phyloP scores from a whole-genome alignment of 2,888 invertebrate species.

The Drosophila prolongata region DNA sequence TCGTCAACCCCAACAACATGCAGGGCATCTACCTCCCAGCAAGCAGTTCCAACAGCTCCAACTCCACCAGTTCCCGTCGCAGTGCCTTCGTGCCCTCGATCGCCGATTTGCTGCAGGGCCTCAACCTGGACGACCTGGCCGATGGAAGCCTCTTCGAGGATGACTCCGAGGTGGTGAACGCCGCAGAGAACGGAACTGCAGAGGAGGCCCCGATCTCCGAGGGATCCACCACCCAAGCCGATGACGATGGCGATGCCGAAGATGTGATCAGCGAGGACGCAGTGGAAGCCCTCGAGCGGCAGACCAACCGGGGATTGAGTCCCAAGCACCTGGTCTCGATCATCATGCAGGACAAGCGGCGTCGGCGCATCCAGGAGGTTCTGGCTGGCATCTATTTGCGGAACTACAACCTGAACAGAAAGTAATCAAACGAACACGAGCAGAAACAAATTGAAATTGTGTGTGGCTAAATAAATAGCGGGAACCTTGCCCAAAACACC shows the following conservation, averaged over 20 bases:
- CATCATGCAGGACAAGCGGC: constrained; percentile 60
- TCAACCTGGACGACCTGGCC: constrained; percentile 28
- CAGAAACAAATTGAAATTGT: constrained; percentile 65
- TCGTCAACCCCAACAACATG: constrained; percentile 59
- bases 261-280: constrained; percentile 50
- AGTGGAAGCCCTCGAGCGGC: constrained; percentile 55
- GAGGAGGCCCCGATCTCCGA: neutral
- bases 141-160: constrained; percentile 36
- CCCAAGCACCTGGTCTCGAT: constrained; percentile 51
- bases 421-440: constrained; percentile 52
- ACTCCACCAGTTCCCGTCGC: constrained; percentile 17
- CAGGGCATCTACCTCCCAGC: constrained; percentile 35
- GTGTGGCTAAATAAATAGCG: constrained; percentile 48
- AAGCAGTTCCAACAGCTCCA: constrained; percentile 15
- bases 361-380: constrained; percentile 63
- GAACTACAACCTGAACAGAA: constrained; percentile 65
- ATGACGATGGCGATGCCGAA: constrained; percentile 42
- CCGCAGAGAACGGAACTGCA: constrained; percentile 9
- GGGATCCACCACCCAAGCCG: neutral
- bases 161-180: constrained; percentile 45
- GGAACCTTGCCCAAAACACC: constrained; percentile 22
- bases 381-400: constrained; percentile 67
- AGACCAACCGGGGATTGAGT: constrained; percentile 50
- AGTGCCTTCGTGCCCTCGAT: constrained; percentile 31
- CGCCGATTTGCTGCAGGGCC: constrained; percentile 38